Base-by-base conservation (phyloP, 2,888 invertebrate genomes). In the Rapana venosa region DNA sequence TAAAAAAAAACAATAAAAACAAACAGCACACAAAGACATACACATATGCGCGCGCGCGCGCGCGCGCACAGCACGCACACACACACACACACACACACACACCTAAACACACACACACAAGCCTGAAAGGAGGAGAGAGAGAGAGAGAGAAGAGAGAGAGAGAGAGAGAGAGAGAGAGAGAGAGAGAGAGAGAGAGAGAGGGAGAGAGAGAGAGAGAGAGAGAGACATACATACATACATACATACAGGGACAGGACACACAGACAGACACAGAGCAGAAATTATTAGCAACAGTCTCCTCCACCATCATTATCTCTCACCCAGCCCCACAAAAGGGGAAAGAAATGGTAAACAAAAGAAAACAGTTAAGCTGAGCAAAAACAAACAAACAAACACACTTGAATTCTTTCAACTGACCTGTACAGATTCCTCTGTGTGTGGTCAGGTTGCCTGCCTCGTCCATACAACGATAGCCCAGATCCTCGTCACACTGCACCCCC, bases 401-500 rank as follows among this genome's bases (percentile, higher is more conserved):
- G 11, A 81, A 32, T 30, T 8, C n/a, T 26, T 20, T 26, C 13
- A 11, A 32, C 32, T 81, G 32, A 83, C 83, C 83, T 83, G 83
- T n/a, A n/a, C 83, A 83, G 1, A 47, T 5, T 26, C 83, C 83
- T 56, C 56, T 20, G 8, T 22, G 11, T n/a, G 83, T n/a, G 83
- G 83, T 83, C 26, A 83, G 26, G 83, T 47, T 83, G 15, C 83
- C 83, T 13, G 36, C 26, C 47, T 17, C 20, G 83, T 86, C 86
- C 32, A 30, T 17, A 22, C 86, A 86, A 20, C 47, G 86, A 61
- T 32, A 86, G 15, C 86, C 86, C 30, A 86, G 86, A 20, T 47
- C 86, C 11, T 20, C 30, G 61, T 86, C 86, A 61, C 86, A 86
- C 86, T 86, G 47, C 58, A 86, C 32, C 86, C 86, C 86, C 86